These are phyloP conservation scores for Lepus townsendii DNA, from an alignment of 2,797 vertebrate genomes.

Conservation along the genomic window DNA sequence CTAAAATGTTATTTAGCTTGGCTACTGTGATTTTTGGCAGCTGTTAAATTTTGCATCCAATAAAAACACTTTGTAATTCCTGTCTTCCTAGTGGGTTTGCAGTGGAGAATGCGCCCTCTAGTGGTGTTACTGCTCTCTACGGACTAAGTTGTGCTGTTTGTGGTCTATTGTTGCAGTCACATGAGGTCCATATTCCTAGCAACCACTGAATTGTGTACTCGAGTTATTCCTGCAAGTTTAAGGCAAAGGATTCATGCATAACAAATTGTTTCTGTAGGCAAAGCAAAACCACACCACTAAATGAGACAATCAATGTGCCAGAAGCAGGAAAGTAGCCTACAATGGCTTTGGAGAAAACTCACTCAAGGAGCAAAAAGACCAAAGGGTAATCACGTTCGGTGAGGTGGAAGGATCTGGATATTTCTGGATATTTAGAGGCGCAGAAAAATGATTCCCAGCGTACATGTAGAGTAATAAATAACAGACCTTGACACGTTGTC, in stretches of 20 bases:
- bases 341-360: conserved; percentile 69
- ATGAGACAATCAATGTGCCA: conserved; percentile 67
- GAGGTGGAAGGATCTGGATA: conserved; percentile 17
- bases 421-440: conserved; percentile 10
- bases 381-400: conserved; percentile 34
- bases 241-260: conserved; percentile 35
- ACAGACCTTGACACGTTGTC: conserved; percentile 18
- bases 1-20: conserved; percentile 28
- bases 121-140: background rate
- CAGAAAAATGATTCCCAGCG: conserved; percentile 25
- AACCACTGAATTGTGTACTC: conserved; percentile 21
- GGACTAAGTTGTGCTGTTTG: background rate
- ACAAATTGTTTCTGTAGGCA: conserved; percentile 66
- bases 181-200: background rate
- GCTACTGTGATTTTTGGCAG: background rate
- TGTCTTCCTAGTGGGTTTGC: background rate
- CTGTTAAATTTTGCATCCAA: background rate
- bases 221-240: conserved; percentile 66
- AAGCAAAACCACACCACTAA: conserved; percentile 60
- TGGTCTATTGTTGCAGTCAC: background rate
- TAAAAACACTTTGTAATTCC: background rate
- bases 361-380: conserved; percentile 44
- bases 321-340: conserved; percentile 66
- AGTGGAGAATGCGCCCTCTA: background rate
- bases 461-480: conserved; percentile 37